Evolutionary conservation across 2,113 vertebrate species (phyloP).

Genomic region (Serilophus lunatus): DNA sequence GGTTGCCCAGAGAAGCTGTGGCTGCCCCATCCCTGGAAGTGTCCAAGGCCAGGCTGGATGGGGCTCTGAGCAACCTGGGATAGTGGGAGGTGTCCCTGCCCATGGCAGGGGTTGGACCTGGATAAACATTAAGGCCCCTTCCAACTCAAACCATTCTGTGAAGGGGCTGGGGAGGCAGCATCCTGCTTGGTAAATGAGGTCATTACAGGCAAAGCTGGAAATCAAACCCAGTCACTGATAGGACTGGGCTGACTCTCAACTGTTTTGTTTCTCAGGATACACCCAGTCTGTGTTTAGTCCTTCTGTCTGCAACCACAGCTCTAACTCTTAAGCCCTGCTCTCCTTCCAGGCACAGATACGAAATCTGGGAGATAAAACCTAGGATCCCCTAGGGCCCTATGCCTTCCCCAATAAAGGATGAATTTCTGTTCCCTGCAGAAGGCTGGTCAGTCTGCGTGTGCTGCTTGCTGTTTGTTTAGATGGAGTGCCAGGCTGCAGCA

Average conservation of each 20-base stretch:
- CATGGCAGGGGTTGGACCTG: fast-evolving
- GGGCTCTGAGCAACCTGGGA: neutral
- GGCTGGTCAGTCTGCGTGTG: neutral
- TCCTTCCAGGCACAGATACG: neutral
- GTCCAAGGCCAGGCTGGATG: fast-evolving
- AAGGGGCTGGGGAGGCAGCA: neutral
- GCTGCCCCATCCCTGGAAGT: neutral
- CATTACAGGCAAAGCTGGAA: neutral
- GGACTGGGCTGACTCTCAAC: neutral
- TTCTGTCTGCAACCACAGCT: neutral
- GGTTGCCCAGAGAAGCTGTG: neutral
- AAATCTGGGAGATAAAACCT: neutral
- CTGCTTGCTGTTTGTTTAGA: neutral
- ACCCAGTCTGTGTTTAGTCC: neutral
- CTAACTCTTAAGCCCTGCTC: neutral
- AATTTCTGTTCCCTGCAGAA: neutral
- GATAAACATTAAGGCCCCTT: neutral
- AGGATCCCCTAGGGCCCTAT: neutral
- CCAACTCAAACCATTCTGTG: neutral
- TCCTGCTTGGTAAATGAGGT: neutral
- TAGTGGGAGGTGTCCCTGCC: neutral
- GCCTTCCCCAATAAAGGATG: neutral
- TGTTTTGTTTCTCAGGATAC: neutral
- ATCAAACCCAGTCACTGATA: neutral
- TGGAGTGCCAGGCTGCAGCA: neutral